A percentile compares a stretch with the other conserved stretches of the same genome.
Conservation (phyloP, 2,888 invertebrate genomes). For the Hyppa rectilinea region DNA sequence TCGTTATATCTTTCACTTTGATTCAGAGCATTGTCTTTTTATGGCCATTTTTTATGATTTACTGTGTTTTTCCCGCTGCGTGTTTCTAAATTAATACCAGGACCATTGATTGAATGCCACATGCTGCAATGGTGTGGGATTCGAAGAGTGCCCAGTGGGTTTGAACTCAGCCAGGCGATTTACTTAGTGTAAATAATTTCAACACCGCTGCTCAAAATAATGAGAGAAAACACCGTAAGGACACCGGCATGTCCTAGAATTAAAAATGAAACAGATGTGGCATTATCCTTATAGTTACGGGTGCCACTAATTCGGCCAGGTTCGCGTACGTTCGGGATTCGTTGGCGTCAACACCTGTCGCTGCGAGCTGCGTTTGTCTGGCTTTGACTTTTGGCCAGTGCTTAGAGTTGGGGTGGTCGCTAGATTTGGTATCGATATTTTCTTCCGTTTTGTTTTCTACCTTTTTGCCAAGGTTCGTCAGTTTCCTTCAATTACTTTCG, state of each 20-base stretch:
- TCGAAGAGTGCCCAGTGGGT: too few relatives aligned
- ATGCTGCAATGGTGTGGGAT: not conserved
- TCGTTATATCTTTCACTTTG: constrained; percentile 23
- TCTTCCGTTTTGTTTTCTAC: not conserved
- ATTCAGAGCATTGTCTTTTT: constrained; percentile 33
- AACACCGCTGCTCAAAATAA: too few relatives aligned
- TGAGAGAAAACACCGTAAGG: too few relatives aligned
- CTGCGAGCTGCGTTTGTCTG: constrained; percentile 79
- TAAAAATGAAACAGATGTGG: too few relatives aligned
- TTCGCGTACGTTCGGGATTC: constrained; percentile 55
- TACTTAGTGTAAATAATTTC: too few relatives aligned
- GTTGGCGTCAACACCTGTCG: constrained; percentile 78
- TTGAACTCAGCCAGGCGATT: too few relatives aligned
- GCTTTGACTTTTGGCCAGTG: constrained; percentile 59
- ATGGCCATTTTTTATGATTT: constrained; percentile 38
- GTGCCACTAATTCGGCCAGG: constrained; percentile 54
- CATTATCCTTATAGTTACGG: constrained; percentile 37
- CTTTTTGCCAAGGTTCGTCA: not conserved
- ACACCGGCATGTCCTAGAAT: too few relatives aligned
- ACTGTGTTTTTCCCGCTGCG: constrained; percentile 24
- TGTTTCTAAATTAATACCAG: constrained; percentile 21
- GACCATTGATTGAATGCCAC: not conserved
- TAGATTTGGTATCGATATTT: constrained; percentile 38
- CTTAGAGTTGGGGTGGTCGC: constrained; percentile 60
- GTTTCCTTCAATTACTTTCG: not conserved